phyloP scores from a whole-genome alignment of 2,113 vertebrate species.

The Antigone vipio region DNA sequence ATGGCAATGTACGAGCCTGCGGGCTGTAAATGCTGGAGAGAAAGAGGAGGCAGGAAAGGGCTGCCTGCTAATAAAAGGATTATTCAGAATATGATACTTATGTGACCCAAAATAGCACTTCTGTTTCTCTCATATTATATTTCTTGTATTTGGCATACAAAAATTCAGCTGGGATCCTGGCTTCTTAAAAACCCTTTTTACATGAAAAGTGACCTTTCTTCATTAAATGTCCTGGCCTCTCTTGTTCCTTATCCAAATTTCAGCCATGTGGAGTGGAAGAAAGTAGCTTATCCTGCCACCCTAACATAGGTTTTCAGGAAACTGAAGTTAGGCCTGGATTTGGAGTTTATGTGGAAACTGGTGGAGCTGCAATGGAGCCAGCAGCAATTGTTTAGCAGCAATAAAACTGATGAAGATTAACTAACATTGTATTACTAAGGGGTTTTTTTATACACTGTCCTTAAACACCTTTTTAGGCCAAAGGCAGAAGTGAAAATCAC shows the following conservation, averaged over 20 bases:
- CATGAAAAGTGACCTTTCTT: background rate
- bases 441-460: background rate
- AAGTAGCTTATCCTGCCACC: background rate
- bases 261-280: background rate
- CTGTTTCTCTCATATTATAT: constrained; percentile 38
- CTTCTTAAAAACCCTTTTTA: background rate
- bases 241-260: background rate
- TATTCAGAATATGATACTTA: constrained; percentile 38
- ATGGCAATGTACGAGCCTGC: background rate
- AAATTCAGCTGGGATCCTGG: background rate
- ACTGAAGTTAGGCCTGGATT: background rate
- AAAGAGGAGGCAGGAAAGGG: background rate
- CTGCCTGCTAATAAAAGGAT: constrained; percentile 40
- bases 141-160: constrained; percentile 32
- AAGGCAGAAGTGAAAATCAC: background rate
- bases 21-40: background rate
- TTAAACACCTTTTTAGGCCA: background rate
- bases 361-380: background rate
- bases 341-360: background rate
- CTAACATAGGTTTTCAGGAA: background rate
- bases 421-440: background rate
- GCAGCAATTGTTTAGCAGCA: background rate
- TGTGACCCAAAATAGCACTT: constrained; percentile 26
- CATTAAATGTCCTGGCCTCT: background rate
- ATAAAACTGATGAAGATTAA: background rate